Conservation (phyloP, 2,888 invertebrate genomes). For the Mantis religiosa region DNA sequence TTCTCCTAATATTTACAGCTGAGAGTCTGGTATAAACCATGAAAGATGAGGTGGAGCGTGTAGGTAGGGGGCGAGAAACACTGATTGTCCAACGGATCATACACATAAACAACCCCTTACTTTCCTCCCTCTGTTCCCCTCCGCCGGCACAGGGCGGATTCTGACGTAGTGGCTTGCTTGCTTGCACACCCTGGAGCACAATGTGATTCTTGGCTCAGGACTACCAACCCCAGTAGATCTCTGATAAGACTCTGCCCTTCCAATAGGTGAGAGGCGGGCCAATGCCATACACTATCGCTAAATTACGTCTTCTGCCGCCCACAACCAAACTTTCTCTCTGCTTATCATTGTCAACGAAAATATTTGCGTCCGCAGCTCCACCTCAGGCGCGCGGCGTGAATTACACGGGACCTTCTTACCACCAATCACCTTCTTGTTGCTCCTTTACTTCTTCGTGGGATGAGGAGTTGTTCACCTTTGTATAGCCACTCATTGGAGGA, state of each 20-base stretch:
- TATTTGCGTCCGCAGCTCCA: neutral
- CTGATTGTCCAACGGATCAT: slow-evolving; percentile 17
- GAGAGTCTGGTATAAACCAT: slow-evolving; percentile 15
- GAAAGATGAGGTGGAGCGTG: slow-evolving; percentile 7
- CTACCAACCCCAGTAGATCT: neutral
- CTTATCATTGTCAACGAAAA: neutral
- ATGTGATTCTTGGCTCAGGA: neutral
- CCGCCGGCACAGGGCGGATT: neutral
- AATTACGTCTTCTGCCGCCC: neutral
- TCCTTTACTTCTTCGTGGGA: no score
- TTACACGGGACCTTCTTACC: neutral
- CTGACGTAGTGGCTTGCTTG: neutral
- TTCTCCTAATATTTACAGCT: slow-evolving; percentile 14
- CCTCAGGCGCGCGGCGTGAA: neutral
- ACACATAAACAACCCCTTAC: slow-evolving; percentile 11
- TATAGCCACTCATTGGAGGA: no score
- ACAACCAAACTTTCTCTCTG: neutral
- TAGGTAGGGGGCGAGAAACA: neutral
- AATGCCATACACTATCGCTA: neutral
- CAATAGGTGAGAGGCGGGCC: neutral
- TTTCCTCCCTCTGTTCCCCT: neutral
- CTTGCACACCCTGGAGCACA: slow-evolving; percentile 8
- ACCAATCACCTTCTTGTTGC: neutral
- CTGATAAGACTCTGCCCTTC: neutral
- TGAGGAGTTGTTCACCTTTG: no score